Conservation (phyloP, 2,797 vertebrate genomes). For the Dendrocincla tyrannina region DNA sequence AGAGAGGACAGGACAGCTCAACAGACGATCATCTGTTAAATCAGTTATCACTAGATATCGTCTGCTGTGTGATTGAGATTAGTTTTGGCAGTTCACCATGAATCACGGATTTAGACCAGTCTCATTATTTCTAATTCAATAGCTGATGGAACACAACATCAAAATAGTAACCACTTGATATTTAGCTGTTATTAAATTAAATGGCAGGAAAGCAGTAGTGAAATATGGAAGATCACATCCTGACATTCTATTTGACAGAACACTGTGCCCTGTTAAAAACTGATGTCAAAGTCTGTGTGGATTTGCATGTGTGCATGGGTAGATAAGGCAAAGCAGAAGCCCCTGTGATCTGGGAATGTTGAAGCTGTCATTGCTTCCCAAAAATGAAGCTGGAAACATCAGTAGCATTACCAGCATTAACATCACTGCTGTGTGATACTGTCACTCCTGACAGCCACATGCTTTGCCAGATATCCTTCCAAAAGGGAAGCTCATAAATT, state of each 20-base stretch:
- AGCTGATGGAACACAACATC: constrained; percentile 4
- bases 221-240: constrained; percentile 26
- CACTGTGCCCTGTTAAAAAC: neutral
- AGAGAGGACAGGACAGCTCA: neutral
- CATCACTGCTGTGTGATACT: neutral
- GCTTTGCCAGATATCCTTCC: neutral
- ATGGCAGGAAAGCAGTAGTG: neutral
- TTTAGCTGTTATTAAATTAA: constrained; percentile 49
- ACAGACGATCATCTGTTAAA: neutral
- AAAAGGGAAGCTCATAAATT: neutral
- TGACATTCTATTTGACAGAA: constrained; percentile 36
- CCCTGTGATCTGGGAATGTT: accelerated
- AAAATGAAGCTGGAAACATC: neutral
- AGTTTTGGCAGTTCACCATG: neutral
- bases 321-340: neutral
- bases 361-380: neutral
- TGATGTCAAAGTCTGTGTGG: neutral
- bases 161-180: constrained; percentile 54
- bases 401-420: neutral
- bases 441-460: neutral
- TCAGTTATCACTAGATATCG: neutral
- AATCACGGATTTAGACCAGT: constrained; percentile 11
- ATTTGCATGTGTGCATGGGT: neutral
- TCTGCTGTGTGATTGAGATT: neutral
- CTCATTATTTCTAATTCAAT: constrained; percentile 32